Base-by-base conservation (phyloP, 2,113 vertebrate species). In the Ascaphus truei region DNA sequence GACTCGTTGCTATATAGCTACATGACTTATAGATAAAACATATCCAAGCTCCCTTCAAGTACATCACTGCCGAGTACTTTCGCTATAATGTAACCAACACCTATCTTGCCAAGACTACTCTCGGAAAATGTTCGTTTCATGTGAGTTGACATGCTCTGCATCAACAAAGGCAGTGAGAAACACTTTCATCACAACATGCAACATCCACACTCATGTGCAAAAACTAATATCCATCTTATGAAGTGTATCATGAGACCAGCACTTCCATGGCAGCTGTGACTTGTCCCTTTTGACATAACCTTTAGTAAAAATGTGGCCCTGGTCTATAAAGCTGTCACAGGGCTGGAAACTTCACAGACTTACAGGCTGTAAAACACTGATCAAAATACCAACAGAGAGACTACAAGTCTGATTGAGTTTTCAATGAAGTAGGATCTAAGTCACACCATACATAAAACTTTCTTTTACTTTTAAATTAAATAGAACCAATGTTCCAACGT, bases 331-430 rank as follows among this genome's bases (percentile, higher is more conserved):
- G 1, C 67, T 47, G 55, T 59, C 48, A 50, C 23, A 43, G 33
- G 11, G 2, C 48, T 6, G 0, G 71, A 77, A 62, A 77, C 56
- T 72, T 56, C 1, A 1, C 58, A 66, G 8, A 33, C 62, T 57
- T 67, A 63, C 64, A 65, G 58, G 63, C 53, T 39, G 71, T 41
- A 67, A 69, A 41, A 3, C 55, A 69, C 23, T 62, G 74, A 50
- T 74, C 59, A 73, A 77, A 77, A 76, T 30, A 57, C 43, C 30
- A 43, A 68, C 68, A 41, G 0, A 60, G 61, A 48, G 50, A 75
- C 69, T 71, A 52, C 16, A 72, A 8, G 62, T 52, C n/a, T 37
- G 61, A 77, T 18, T 2, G 9, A 74, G 65, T 68, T 75, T 62
- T 59, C 61, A 1, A 48, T 9, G 41, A 64, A 79, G 53, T 36